Evolutionary conservation across 2,888 invertebrate species (phyloP), one percentile per base, ranked within the genome.

Genomic region (Caenorhabditis sp.): DNA sequence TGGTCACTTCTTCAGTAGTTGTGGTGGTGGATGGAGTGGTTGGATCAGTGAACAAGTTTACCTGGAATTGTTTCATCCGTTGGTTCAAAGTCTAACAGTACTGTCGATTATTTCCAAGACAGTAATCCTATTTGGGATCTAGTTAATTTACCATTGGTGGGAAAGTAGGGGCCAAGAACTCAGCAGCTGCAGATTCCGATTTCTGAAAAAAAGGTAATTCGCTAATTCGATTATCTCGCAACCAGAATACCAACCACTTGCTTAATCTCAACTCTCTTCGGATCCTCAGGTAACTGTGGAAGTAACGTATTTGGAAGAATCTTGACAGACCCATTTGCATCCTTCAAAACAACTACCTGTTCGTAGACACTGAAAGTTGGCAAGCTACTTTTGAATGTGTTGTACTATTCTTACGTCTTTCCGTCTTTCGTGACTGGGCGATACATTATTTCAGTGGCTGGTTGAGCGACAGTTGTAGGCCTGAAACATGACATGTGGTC

Each of bases 81-180:
- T n/a, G n/a, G n/a, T n/a, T n/a, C n/a, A n/a, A n/a, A n/a, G n/a
- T n/a, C n/a, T n/a, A n/a, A n/a, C n/a, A n/a, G n/a, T n/a, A n/a
- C n/a, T n/a, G n/a, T n/a, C n/a, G n/a, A n/a, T n/a, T n/a, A n/a
- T n/a, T n/a, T n/a, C n/a, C n/a, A n/a, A n/a, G n/a, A n/a, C n/a
- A 54, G 47, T 68, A 35, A 51, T 51, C 26, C 24, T 19, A 19
- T 38, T 59, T 19, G 26, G 24, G 14, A 51, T 19, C 49, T 69
- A 31, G 64, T 47, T 24, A 10, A 41, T 64, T 66, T 31, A 83
- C 74, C 68, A 69, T 72, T 79, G 79, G 79, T 35, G 82, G 82
- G 74, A 83, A 83, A 2, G 79, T 79, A 41, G 82, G 82, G 24
- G 82, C 82, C 35, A 41, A n/a, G 56, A 79, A 83, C 49, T 82